Percentiles rank a stretch among this genome's conserved stretches.
phyloP scores from a whole-genome alignment of 2,113 vertebrate genomes.

The Xyliphius kryptos region DNA sequence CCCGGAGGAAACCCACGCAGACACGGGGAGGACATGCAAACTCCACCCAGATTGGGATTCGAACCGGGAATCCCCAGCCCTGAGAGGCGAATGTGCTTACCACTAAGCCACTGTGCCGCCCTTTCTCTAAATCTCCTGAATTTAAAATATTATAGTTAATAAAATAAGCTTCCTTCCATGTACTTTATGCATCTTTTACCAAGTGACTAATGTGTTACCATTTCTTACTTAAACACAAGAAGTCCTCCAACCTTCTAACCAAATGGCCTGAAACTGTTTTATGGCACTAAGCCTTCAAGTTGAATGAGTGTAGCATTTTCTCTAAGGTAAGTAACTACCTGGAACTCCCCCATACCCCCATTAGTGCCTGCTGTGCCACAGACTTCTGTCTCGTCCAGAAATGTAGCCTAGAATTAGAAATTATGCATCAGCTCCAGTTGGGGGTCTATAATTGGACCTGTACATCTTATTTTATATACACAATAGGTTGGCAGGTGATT shows the following conservation, averaged over 20 bases:
- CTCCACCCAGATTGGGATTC: too few species aligned
- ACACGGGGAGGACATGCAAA: too few species aligned
- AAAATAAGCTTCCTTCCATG: too few species aligned
- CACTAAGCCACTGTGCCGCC: too few species aligned
- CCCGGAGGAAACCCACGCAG: too few species aligned
- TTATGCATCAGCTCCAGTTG: conserved; percentile 1
- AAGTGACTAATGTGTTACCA: too few species aligned
- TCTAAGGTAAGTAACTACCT: neutral
- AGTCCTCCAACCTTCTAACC: neutral
- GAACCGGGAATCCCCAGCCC: too few species aligned
- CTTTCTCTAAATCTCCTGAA: too few species aligned
- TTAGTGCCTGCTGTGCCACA: neutral
- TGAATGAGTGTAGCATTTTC: conserved; percentile 2
- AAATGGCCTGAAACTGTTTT: neutral
- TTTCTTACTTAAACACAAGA: neutral
- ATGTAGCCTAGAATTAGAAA: conserved; percentile 3
- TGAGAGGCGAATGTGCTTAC: too few species aligned
- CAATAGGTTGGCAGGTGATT: conserved; percentile 5
- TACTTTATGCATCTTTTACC: too few species aligned
- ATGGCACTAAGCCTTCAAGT: neutral
- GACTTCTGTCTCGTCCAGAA: neutral
- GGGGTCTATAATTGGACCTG: neutral
- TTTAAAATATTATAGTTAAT: too few species aligned
- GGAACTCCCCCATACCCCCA: neutral
- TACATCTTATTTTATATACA: conserved; percentile 6